Evolutionary conservation across 2,113 vertebrate species (phyloP), one percentile per base, ranked within the genome.

Genomic region (Glaucidium brasilianum): DNA sequence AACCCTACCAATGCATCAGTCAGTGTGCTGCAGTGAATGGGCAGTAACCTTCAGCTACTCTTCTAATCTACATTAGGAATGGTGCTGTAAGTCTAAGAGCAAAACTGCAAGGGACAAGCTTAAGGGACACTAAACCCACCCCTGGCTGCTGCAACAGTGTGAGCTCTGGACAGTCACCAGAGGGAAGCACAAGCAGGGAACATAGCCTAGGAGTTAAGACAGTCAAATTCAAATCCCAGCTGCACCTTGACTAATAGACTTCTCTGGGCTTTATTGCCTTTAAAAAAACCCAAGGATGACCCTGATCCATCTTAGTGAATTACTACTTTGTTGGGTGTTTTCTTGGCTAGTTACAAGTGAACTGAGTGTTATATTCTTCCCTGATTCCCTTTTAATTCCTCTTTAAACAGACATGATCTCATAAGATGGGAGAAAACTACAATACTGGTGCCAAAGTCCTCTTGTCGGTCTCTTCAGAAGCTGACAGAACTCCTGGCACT

Each of bases 311-410:
- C 78, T 39, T 14, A 63, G 22, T 68, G 66, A 78, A 90, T 56
- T 14, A 82, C 26, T 63, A 63, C n/a, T 39, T 41, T 59, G 3
- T 0, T 21, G 45, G 34, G 1, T 0, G 3, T 2, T 32, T 43
- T 69, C 67, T 66, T 45, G 8, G 15, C 52, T 67, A 34, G 9
- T 62, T 74, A 72, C 23, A 63, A 34, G 26, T 35, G 34, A 92
- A 77, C 34, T 39, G 21, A 83, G 12, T n/a, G 55, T 78, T 89
- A 20, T 3, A 15, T 34, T 81, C n/a, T 74, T 83, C 55, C 39
- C 43, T 95, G 37, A 49, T 53, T 55, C 35, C 26, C 12, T 49
- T 78, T 85, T 83, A 2, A 47, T 34, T 82, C 13, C 67, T 59
- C 80, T 88, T 49, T 50, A 52, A 64, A 43, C 35, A 53, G 68